These are phyloP conservation scores for Festucalex cinctus DNA, from an alignment of 2,113 vertebrate species.

Conservation along the genomic window DNA sequence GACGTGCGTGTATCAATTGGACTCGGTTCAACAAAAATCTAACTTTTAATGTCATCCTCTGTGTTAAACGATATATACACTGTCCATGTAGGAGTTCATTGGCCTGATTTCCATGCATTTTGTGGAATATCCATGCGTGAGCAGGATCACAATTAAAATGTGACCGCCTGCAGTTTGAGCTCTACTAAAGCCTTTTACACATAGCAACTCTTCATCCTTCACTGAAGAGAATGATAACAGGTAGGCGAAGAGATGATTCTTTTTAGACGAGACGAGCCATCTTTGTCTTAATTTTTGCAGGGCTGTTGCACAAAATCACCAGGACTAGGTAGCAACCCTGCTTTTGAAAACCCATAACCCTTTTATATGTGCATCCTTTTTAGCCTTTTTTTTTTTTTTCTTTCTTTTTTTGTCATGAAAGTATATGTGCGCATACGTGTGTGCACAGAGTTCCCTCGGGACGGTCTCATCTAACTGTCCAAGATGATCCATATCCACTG, in stretches of 20 bases:
- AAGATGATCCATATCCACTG: constrained; percentile 62
- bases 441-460: constrained; percentile 28
- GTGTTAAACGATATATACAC: too few species aligned
- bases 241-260: constrained; percentile 6
- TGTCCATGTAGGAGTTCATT: too few species aligned
- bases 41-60: too few species aligned
- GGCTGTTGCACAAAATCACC: constrained; percentile 6
- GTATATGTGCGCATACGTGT: neutral
- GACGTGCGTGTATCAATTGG: too few species aligned
- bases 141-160: constrained; percentile 8
- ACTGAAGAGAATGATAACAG: constrained; percentile 1
- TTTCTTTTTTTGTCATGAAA: too few species aligned
- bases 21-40: too few species aligned
- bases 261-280: constrained; percentile 4
- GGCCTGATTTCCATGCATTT: too few species aligned
- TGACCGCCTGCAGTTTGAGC: neutral
- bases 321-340: neutral
- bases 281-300: constrained; percentile 7
- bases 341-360: constrained; percentile 6
- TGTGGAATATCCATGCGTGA: constrained; percentile 33
- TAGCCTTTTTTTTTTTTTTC: constrained; percentile 18
- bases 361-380: constrained; percentile 10
- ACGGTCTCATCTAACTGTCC: constrained; percentile 47
- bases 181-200: constrained; percentile 20
- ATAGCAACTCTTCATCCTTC: neutral